phyloP scores from a whole-genome alignment of 1,140 invertebrate genomes.

The Listronotus bonariensis region DNA sequence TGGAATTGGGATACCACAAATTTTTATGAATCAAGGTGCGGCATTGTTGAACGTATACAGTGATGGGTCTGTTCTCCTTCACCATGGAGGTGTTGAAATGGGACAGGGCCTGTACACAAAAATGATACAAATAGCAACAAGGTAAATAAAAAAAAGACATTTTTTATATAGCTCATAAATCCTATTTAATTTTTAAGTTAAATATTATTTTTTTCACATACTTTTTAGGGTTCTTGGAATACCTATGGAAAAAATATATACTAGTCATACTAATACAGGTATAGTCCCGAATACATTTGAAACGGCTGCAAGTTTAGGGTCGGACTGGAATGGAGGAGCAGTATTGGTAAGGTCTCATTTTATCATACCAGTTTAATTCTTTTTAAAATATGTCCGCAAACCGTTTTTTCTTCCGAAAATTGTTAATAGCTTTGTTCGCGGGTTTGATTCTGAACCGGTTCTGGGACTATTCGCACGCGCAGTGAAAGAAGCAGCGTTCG shows the following conservation, averaged over 20 bases:
- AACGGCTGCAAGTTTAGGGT: conserved; percentile 87
- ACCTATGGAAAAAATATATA: conserved; percentile 77
- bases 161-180: neutral
- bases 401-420: neutral
- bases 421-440: neutral
- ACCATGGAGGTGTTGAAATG: conserved; percentile 94
- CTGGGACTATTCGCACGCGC: too few relatives aligned
- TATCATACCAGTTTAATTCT: neutral
- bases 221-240: conserved; percentile 67
- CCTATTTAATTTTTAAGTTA: neutral
- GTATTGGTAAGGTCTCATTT: conserved; percentile 65
- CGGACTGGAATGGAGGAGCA: conserved; percentile 95
- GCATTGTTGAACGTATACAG: conserved; percentile 84
- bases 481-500: too few relatives aligned
- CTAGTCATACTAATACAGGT: conserved; percentile 86
- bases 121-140: conserved; percentile 85
- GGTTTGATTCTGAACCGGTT: too few relatives aligned
- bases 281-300: conserved; percentile 93
- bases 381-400: neutral
- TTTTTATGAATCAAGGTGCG: conserved; percentile 85
- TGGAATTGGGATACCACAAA: conserved; percentile 73
- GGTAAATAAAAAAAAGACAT: neutral
- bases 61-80: conserved; percentile 89
- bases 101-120: conserved; percentile 95
- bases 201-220: too few relatives aligned